These are phyloP conservation scores for Candoia aspera DNA, from an alignment of 2,113 vertebrate species.

Conservation along the genomic window DNA sequence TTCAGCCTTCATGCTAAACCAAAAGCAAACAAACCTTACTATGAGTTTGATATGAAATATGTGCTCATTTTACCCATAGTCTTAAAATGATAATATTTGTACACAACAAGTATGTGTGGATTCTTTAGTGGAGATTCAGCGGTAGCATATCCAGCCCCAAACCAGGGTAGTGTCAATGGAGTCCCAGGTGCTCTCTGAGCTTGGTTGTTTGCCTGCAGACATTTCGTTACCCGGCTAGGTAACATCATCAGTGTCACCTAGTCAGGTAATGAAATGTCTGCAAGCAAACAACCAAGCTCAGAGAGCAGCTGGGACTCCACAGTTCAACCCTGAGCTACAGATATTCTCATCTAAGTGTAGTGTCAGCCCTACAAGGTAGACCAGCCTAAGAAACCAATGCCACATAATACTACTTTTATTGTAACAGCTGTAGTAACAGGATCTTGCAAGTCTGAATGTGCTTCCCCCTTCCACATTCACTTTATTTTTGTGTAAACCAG, in stretches of 20 bases:
- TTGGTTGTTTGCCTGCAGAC: too few species aligned
- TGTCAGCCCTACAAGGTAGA: neutral
- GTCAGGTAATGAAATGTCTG: too few species aligned
- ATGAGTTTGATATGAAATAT: neutral
- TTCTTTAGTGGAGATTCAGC: neutral
- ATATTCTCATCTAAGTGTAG: neutral
- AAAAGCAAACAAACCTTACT: neutral
- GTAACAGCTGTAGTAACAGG: neutral
- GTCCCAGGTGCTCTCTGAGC: too few species aligned
- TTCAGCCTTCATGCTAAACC: too few species aligned
- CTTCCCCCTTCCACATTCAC: neutral
- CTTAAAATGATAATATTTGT: neutral
- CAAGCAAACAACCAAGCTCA: too few species aligned
- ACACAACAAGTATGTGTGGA: neutral
- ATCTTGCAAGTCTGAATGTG: neutral
- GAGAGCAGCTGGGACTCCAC: too few species aligned
- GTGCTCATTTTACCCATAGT: neutral
- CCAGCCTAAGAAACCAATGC: neutral
- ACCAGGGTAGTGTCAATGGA: neutral
- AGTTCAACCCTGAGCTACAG: too few species aligned
- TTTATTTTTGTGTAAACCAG: neutral
- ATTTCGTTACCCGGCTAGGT: too few species aligned
- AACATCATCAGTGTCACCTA: too few species aligned
- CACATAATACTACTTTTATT: neutral
- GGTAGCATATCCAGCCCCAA: neutral